These are phyloP conservation scores for Microtus ochrogaster DNA, from an alignment of 2,113 vertebrate genomes.

Conservation along the genomic window DNA sequence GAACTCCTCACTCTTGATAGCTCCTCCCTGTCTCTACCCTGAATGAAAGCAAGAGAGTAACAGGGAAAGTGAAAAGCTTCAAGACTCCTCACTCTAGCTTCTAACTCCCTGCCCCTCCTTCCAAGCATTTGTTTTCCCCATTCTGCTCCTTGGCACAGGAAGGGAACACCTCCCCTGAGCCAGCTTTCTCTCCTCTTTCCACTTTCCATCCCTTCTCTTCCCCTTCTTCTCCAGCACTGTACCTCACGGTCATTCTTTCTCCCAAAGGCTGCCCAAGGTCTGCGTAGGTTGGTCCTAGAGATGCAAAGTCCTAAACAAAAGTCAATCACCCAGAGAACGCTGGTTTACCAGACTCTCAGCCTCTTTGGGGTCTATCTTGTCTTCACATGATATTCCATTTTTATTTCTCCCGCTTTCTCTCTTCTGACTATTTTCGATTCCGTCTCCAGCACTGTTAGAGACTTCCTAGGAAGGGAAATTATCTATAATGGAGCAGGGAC, in stretches of 20 bases:
- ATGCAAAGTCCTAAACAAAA: background rate
- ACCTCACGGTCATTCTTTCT: background rate
- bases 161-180: background rate
- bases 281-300: background rate
- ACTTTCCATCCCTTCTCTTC: background rate
- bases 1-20: background rate
- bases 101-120: background rate
- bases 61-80: background rate
- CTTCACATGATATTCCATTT: slow-evolving; percentile 64
- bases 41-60: slow-evolving; percentile 24
- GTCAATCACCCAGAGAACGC: background rate
- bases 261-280: background rate
- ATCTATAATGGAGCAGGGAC: slow-evolving; percentile 73
- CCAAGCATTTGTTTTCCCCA: background rate
- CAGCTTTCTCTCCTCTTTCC: background rate
- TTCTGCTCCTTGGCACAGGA: background rate
- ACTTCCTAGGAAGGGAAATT: slow-evolving; percentile 75
- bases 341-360: slow-evolving; percentile 57
- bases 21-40: background rate
- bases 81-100: background rate
- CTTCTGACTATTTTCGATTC: slow-evolving; percentile 75
- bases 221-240: background rate
- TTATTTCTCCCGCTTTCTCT: slow-evolving; percentile 70
- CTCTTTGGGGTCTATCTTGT: slow-evolving; percentile 47
- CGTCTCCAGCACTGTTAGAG: slow-evolving; percentile 62